Base-by-base conservation (phyloP, 2,113 vertebrate species). In the Rallus limicola region DNA sequence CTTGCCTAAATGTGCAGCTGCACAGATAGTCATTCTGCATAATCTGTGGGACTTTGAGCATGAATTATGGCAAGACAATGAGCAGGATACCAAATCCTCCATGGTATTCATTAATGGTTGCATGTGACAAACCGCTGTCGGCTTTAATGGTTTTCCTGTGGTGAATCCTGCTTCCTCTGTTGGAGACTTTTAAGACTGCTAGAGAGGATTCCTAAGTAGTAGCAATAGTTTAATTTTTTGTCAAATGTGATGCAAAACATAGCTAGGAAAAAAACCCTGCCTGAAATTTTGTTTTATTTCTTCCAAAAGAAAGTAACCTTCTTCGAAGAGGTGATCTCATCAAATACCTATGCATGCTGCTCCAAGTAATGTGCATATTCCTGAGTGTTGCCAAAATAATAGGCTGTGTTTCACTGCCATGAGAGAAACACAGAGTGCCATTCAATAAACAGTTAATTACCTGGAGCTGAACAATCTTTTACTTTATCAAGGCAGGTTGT, bases 61-160 rank as follows among this genome's bases (percentile, higher is more conserved):
- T 84, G 92, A 94, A 93, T 97, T 95, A 93, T 33, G 91, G 90
- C 69, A 87, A 55, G 78, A 64, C 76, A 90, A 76, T 33, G 65
- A 93, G 58, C 52, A 86, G 63, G 85, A 78, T 70, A 79, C 26
- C 24, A 65, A 88, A 63, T 93, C 46, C 89, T 96, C 95, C 40
- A 18, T 1, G 72, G 91, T 83, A 80, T 81, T 96, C 74, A 82
- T 93, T 96, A 98, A 94, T 86, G 72, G 77, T 42, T 93, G 68
- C 26, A 64, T 88, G 58, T 64, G 92, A 97, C 95, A 97, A 81
- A 90, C 59, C 38, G 82, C 31, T 93, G 94, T 68, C 55, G 50
- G 79, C 70, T 92, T 89, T 92, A 76, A 91, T 88, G 93, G 84
- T 88, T 95, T 96, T 92, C 59, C 83, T 88, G 67, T 50, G 65